Evolutionary conservation across 2,888 invertebrate species (phyloP).

Genomic region (Panopea generosa): DNA sequence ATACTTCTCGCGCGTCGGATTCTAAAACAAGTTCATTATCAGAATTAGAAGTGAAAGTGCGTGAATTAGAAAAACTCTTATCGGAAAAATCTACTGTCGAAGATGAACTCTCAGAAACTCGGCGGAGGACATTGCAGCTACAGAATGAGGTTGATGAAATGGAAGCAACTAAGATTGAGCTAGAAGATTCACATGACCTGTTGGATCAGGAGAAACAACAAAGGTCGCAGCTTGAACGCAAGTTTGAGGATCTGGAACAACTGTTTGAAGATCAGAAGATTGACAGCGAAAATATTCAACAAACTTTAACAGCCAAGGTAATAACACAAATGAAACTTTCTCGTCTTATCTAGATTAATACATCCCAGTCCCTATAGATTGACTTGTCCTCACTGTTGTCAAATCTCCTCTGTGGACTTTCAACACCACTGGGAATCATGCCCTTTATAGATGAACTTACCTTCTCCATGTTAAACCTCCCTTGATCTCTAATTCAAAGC

Average conservation of each 20-base stretch:
- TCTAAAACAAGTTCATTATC: slow-evolving; percentile 58
- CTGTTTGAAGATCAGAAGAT: slow-evolving; percentile 74
- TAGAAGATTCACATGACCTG: slow-evolving; percentile 66
- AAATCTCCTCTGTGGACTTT: neutral
- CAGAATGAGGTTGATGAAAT: slow-evolving; percentile 64
- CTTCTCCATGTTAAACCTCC: no score
- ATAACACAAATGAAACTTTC: no score
- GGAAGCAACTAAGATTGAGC: slow-evolving; percentile 64
- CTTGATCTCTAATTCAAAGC: no score
- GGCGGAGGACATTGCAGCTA: slow-evolving; percentile 40
- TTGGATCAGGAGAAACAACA: slow-evolving; percentile 66
- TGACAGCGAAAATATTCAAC: slow-evolving; percentile 75
- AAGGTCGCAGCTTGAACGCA: slow-evolving; percentile 66
- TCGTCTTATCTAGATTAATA: no score
- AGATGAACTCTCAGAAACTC: slow-evolving; percentile 55
- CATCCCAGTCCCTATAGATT: no score
- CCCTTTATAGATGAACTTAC: no score
- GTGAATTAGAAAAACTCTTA: slow-evolving; percentile 63
- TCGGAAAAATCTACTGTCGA: slow-evolving; percentile 56
- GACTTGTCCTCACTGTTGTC: neutral
- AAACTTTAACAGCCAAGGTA: slow-evolving; percentile 72
- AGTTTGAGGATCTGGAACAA: slow-evolving; percentile 74
- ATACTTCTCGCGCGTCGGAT: slow-evolving; percentile 60
- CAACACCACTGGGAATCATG: no score
- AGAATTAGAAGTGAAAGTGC: slow-evolving; percentile 57